A percentile compares a stretch with the other conserved stretches of the same genome.
Evolutionary conservation across 2,888 invertebrate genomes (phyloP).

Genomic region (Caenorhabditis parvicauda): DNA sequence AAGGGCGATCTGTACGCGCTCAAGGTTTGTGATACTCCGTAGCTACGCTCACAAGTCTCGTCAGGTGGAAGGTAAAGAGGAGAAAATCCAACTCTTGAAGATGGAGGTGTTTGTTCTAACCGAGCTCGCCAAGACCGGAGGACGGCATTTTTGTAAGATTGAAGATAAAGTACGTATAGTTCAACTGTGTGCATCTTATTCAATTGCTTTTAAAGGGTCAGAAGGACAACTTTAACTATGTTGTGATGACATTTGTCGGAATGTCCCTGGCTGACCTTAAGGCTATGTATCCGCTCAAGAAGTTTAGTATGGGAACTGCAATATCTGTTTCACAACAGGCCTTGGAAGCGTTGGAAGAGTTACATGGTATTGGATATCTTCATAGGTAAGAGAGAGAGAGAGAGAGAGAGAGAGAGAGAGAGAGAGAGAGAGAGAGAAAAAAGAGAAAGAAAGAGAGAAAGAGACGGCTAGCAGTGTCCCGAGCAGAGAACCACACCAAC

Average conservation of each 20-base stretch:
- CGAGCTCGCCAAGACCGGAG: conserved; percentile 43
- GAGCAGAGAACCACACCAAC: too few species aligned
- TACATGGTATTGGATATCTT: conserved; percentile 53
- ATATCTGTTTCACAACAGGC: conserved; percentile 48
- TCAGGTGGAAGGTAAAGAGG: conserved; percentile 44
- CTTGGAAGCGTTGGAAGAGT: conserved; percentile 55
- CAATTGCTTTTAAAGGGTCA: conserved; percentile 13
- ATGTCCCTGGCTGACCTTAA: conserved; percentile 41
- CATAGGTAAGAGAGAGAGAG: too few species aligned
- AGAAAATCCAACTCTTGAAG: conserved; percentile 49
- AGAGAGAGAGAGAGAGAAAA: too few species aligned
- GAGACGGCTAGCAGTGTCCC: too few species aligned
- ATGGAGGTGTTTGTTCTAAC: conserved; percentile 56
- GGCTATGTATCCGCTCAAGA: conserved; percentile 20
- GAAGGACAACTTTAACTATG: conserved; percentile 46
- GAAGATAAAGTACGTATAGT: conserved; percentile 45
- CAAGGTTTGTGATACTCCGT: conserved; percentile 23
- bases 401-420: too few species aligned
- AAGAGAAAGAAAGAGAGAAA: too few species aligned
- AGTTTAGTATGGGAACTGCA: conserved; percentile 52
- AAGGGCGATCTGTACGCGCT: conserved; percentile 47
- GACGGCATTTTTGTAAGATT: conserved; percentile 55
- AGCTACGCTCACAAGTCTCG: not conserved
- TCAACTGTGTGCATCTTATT: not conserved
- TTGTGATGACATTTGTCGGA: conserved; percentile 55